Conservation (phyloP, 2,113 vertebrate genomes). For the Leiothrix lutea region DNA sequence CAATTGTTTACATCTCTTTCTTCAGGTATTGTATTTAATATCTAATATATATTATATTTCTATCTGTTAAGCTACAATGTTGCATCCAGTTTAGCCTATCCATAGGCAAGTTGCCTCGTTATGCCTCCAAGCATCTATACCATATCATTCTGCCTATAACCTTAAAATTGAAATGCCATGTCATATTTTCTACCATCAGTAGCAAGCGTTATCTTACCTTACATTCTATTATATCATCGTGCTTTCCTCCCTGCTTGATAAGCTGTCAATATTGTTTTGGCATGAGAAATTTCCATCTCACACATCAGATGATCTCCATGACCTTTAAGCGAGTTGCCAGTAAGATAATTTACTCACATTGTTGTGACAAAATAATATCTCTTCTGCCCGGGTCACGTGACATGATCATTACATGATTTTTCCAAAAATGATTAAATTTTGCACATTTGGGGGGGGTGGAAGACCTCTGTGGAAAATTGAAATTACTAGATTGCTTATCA, state of each 20-base stretch:
- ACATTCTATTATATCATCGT: conserved; percentile 57
- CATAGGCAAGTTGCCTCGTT: not conserved
- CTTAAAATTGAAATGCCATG: conserved; percentile 52
- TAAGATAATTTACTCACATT: conserved; percentile 73
- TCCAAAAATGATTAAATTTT: conserved; percentile 62
- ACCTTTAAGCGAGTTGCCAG: conserved; percentile 76
- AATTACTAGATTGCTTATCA: not conserved
- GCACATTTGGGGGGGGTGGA: not conserved
- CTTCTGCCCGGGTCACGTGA: conserved; percentile 39
- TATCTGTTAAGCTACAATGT: not conserved
- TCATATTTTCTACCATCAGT: conserved; percentile 27
- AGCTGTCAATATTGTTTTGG: conserved; percentile 67
- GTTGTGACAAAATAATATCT: conserved; percentile 76
- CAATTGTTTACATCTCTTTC: not conserved
- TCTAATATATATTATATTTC: not conserved
- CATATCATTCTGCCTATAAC: conserved; percentile 52
- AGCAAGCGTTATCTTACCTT: conserved; percentile 66
- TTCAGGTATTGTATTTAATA: not conserved
- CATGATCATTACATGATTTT: conserved; percentile 65
- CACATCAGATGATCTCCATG: conserved; percentile 71
- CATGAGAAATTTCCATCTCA: conserved; percentile 72
- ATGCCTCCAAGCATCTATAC: not conserved
- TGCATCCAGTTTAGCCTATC: not conserved
- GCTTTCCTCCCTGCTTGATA: conserved; percentile 62
- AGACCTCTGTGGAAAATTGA: not conserved